A percentile compares a stretch with the other conserved stretches of the same genome.
phyloP scores from a whole-genome alignment of 2,797 vertebrate species.

The Sebastes trivittatus region DNA sequence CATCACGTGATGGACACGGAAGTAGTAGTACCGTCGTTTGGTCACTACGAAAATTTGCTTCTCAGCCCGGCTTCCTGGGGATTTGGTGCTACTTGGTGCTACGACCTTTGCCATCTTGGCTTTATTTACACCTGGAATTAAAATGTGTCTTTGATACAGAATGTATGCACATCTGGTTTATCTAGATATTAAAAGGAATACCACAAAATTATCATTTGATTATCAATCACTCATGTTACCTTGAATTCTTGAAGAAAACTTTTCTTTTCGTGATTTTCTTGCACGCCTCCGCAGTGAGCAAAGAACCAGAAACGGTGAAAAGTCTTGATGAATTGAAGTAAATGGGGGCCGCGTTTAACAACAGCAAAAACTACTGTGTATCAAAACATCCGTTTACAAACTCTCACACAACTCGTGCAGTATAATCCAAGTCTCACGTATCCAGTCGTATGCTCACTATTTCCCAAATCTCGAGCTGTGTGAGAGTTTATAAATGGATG shows the following conservation, averaged over 20 bases:
- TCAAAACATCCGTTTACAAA: not conserved
- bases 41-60: too few species aligned
- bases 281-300: fast-evolving
- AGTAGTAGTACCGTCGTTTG: too few species aligned
- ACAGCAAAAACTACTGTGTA: not conserved
- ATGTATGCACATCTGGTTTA: not conserved
- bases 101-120: not conserved
- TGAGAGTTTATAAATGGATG: too few species aligned
- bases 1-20: too few species aligned
- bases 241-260: too few species aligned
- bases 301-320: not conserved
- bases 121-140: not conserved
- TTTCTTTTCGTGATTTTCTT: too few species aligned
- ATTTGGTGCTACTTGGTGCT: not conserved
- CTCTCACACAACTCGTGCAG: not conserved
- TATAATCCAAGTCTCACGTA: not conserved
- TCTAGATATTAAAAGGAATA: not conserved
- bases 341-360: not conserved
- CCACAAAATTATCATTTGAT: fast-evolving
- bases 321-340: not conserved
- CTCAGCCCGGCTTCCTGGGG: too few species aligned
- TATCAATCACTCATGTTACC: too few species aligned
- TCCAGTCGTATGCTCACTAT: not conserved
- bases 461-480: not conserved
- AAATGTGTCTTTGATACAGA: not conserved